Conservation (phyloP, 1,140 invertebrate genomes). For the Leptinotarsa lineolata region DNA sequence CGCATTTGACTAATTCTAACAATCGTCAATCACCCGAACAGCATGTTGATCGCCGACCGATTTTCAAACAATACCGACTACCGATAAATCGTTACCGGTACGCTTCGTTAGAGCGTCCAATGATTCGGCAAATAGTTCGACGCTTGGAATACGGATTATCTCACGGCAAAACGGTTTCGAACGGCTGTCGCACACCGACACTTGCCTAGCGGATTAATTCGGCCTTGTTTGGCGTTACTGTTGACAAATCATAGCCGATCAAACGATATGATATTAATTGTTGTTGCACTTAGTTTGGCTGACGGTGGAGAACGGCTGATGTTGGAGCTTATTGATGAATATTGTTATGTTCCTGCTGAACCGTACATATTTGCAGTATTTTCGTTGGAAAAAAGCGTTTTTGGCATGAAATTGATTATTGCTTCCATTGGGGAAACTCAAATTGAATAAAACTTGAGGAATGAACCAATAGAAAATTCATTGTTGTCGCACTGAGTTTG, state of each 20-base stretch:
- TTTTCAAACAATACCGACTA: background rate
- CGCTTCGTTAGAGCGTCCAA: constrained; percentile 20
- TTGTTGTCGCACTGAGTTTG: no score
- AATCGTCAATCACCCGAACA: background rate
- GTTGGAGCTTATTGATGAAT: no score
- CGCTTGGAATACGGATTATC: constrained; percentile 18
- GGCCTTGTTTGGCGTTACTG: constrained; percentile 7
- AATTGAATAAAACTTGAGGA: no score
- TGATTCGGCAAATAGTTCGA: constrained; percentile 25
- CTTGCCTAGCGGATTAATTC: constrained; percentile 16
- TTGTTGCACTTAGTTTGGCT: background rate
- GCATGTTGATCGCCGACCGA: constrained; percentile 15
- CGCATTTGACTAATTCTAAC: no score
- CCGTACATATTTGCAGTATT: no score
- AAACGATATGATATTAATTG: constrained; percentile 2
- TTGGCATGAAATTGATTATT: no score
- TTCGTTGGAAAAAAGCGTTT: no score
- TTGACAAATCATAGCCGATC: constrained; percentile 8
- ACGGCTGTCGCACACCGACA: constrained; percentile 2
- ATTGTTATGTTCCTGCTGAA: no score
- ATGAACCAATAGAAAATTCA: no score
- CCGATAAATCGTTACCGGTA: constrained; percentile 18
- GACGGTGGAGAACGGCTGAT: background rate
- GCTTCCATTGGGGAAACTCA: no score
- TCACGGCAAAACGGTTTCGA: constrained; percentile 13